phyloP scores from a whole-genome alignment of 2,888 invertebrate species.

The Dolichopus griseipennis region DNA sequence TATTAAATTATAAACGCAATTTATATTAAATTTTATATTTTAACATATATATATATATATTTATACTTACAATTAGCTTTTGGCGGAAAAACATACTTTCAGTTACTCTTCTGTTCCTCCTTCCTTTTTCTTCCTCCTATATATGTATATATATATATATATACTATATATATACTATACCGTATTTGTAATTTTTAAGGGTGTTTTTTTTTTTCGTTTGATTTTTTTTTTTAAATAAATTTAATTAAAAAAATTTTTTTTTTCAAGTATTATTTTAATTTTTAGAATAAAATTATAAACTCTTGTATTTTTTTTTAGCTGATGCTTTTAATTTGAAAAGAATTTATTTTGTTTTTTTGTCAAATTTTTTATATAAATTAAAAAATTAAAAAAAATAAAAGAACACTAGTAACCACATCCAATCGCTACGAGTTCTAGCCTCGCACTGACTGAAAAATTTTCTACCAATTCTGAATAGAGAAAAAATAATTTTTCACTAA shows the following conservation, averaged over 20 bases:
- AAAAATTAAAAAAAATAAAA: background rate
- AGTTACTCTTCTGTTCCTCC: background rate
- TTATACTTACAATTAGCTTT: background rate
- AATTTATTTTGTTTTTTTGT: too few species aligned
- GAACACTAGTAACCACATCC: constrained; percentile 32
- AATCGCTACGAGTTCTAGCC: constrained; percentile 45
- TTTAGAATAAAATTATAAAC: too few species aligned
- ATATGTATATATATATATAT: background rate
- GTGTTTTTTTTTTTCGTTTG: background rate
- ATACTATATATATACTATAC: background rate
- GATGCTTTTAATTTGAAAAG: background rate
- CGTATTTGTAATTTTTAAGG: background rate
- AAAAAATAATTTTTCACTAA: background rate
- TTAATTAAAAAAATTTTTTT: too few species aligned
- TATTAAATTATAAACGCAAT: too few species aligned
- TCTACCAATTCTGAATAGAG: background rate
- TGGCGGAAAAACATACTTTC: constrained; percentile 2
- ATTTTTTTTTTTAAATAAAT: background rate
- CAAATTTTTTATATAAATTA: background rate
- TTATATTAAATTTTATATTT: too few species aligned
- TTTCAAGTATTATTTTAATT: too few species aligned
- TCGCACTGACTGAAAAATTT: constrained; percentile 37
- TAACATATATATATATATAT: too few species aligned
- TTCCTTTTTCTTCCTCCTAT: background rate
- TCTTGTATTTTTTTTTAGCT: too few species aligned